Evolutionary conservation across 2,797 vertebrate species (phyloP).

Genomic region (Rhinophrynus dorsalis): DNA sequence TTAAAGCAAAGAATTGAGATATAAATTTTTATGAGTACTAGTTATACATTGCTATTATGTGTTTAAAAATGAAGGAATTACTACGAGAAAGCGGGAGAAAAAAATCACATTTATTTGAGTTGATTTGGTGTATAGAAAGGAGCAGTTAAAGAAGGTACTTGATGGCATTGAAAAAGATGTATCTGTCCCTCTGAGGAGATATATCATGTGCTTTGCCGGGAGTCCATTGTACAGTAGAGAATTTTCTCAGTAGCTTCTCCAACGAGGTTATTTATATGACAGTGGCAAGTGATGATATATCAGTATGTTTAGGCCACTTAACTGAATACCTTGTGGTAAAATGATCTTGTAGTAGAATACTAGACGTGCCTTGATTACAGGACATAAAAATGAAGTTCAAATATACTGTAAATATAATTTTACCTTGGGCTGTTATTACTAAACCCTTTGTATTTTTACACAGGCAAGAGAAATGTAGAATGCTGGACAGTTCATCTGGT

Average conservation of each 20-base stretch:
- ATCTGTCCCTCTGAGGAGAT: constrained; percentile 75
- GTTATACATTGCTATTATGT: constrained; percentile 92
- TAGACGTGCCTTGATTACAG: not conserved
- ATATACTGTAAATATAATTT: too few relatives aligned
- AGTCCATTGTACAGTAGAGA: constrained; percentile 64
- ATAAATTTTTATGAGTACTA: constrained; percentile 96
- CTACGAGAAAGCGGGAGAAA: constrained; percentile 67
- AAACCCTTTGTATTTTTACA: too few relatives aligned
- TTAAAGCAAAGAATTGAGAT: constrained; percentile 90
- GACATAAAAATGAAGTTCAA: not conserved
- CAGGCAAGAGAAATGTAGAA: too few relatives aligned
- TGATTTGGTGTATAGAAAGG: constrained; percentile 67
- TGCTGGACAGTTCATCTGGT: too few relatives aligned
- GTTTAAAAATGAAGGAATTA: constrained; percentile 94
- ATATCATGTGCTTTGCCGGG: constrained; percentile 71
- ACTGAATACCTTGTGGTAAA: constrained; percentile 57
- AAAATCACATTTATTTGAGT: constrained; percentile 76
- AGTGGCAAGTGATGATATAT: constrained; percentile 64
- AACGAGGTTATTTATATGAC: constrained; percentile 69
- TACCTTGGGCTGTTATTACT: too few relatives aligned
- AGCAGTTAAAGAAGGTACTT: constrained; percentile 53
- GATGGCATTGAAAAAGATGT: constrained; percentile 72
- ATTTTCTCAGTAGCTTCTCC: constrained; percentile 60
- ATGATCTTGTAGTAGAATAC: constrained; percentile 5
- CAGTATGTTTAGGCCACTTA: constrained; percentile 60